phyloP scores from a whole-genome alignment of 2,797 vertebrate genomes.

The Hirundo rustica region DNA sequence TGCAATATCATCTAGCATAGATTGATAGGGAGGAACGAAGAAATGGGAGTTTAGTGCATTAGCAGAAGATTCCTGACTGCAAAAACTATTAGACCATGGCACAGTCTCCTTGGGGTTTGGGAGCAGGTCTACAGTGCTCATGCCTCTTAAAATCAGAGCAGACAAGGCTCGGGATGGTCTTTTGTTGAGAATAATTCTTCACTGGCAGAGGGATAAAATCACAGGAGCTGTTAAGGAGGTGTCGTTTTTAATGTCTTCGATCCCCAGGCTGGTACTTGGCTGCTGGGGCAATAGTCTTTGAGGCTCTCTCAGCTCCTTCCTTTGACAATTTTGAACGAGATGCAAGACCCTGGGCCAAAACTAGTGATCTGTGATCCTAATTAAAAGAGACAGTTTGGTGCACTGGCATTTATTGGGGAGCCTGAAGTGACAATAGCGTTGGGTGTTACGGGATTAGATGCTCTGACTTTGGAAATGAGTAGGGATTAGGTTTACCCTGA shows the following conservation, averaged over 20 bases:
- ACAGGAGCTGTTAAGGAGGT: background rate
- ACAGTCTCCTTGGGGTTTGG: background rate
- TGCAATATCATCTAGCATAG: background rate
- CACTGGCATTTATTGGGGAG: slow-evolving; percentile 50
- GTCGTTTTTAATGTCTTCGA: background rate
- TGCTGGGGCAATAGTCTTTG: background rate
- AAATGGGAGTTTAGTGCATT: slow-evolving; percentile 29
- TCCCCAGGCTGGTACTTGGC: background rate
- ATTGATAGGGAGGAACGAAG: slow-evolving; percentile 46
- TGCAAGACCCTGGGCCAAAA: slow-evolving; percentile 4
- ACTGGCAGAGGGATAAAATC: background rate
- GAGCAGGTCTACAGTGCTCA: background rate
- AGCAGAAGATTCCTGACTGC: slow-evolving; percentile 32
- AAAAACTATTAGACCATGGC: slow-evolving; percentile 23
- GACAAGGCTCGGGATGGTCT: background rate
- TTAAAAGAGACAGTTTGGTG: slow-evolving; percentile 63
- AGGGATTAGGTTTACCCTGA: slow-evolving; percentile 57
- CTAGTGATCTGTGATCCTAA: slow-evolving; percentile 52
- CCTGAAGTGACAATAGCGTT: slow-evolving; percentile 36
- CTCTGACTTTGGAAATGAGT: slow-evolving; percentile 62
- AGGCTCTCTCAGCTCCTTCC: background rate
- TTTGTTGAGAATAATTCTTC: background rate
- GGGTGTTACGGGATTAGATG: slow-evolving; percentile 46
- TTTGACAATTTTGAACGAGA: slow-evolving; percentile 24
- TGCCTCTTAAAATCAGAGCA: background rate